phyloP scores from a whole-genome alignment of 2,113 vertebrate genomes.

The Actenoides lindsayi region DNA sequence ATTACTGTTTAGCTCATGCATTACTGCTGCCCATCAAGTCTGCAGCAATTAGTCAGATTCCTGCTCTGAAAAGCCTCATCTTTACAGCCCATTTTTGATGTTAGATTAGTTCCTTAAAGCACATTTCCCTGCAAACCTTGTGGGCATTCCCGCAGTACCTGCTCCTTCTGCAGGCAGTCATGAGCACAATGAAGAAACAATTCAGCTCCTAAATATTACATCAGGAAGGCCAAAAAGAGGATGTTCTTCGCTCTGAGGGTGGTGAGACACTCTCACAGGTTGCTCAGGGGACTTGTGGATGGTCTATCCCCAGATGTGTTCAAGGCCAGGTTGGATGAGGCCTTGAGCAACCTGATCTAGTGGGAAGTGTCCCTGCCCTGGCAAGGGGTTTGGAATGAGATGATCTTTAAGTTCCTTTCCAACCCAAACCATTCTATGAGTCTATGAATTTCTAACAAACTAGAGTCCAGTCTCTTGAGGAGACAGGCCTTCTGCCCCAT shows the following conservation, averaged over 20 bases:
- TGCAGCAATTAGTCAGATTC: not conserved
- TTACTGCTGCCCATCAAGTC: not conserved
- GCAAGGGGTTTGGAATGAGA: too few relatives aligned
- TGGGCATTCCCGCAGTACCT: not conserved
- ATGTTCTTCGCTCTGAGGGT: not conserved
- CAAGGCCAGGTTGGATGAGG: too few relatives aligned
- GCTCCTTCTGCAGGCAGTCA: not conserved
- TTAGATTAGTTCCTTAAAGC: not conserved
- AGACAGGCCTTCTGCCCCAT: not conserved
- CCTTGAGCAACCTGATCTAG: too few relatives aligned
- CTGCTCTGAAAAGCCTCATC: not conserved
- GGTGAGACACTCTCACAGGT: too few relatives aligned
- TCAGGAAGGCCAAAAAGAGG: not conserved
- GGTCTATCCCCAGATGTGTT: too few relatives aligned
- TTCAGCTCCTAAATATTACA: not conserved
- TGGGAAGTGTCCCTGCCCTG: too few relatives aligned
- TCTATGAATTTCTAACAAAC: not conserved
- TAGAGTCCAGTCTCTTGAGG: not conserved
- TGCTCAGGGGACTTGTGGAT: too few relatives aligned
- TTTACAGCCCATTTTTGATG: not conserved
- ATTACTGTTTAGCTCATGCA: not conserved
- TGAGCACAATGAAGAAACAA: accelerated
- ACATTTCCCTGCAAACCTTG: not conserved
- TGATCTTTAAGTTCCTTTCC: too few relatives aligned
- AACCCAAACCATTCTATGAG: too few relatives aligned